Evolutionary conservation across 2,888 invertebrate genomes (phyloP), one percentile per base, ranked within the genome.

Genomic region (Aromia moschata): DNA sequence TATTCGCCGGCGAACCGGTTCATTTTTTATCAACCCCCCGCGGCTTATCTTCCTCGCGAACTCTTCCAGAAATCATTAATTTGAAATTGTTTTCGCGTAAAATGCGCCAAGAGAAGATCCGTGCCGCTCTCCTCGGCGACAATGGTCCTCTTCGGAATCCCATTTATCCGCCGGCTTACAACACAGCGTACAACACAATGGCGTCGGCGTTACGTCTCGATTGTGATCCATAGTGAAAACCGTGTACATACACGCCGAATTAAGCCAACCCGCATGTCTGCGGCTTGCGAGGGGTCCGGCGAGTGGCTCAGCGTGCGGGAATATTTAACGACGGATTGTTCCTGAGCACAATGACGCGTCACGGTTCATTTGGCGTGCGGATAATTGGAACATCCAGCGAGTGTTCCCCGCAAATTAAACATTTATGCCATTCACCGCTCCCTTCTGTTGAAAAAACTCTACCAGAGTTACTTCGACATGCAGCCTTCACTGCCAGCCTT

Each of bases 321-420:
- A 17, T 17, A 40, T 7, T 40, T 15, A 10, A 10, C 30, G 20
- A 47, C 33, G 18, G 37, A 47, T 47, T 47, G 37, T 47, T 37
- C 17, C 18, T n/a, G 30, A 18, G 18, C 11, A 47, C 37, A 47
- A 47, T 47, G 7, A 18, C n/a, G 20, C 14, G 7, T 10, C 12
- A 14, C 17, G 9, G 12, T 11, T 47, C 20, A 37, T 47, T 37
- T 3, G 9, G 2, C 12, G 37, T 18, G 20, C 9, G 11, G n/a
- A n/a, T 15, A 17, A 25, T 40, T 17, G 17, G 17, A 40, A 2
- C 40, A 9, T 1, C 12, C n/a, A 9, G 25, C 25, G 25, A 7
- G 7, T 25, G 25, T 25, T 25, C 25, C 7, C 4, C 4, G 7
- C 25, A 25, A 25, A 25, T 3, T 5, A 25, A 3, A 5, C 3